Base-by-base conservation (phyloP, 2,797 vertebrate species). In the Malurus splendens region DNA sequence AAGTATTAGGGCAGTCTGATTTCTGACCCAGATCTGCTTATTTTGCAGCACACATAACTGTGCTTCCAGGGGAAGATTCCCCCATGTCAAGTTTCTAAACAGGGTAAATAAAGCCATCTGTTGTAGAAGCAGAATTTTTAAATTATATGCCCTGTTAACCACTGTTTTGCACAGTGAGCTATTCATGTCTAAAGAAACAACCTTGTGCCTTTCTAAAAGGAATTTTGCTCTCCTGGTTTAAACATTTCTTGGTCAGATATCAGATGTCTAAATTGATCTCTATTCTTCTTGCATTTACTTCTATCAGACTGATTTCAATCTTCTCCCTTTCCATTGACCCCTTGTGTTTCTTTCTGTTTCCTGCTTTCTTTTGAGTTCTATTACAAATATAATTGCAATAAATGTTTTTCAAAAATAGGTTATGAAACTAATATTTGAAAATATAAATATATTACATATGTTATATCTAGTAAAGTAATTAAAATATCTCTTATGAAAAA, bases 21-120 rank as follows among this genome's bases (percentile, higher is more conserved):
- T 79, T 92, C 78, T 91, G 80, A 83, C 82, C 82, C 55, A 81
- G 12, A 78, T 81, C 41, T 72, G 80, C 57, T 87, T 67, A 80
- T 61, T 89, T 68, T 89, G 66, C 82, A 89, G 73, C 23, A 67
- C 27, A 42, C 30, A 44, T n/a, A 80, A 60, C 57, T 47, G 16
- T 1, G 13, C 59, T 92, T 83, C 62, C 77, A 78, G 47, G 17
- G 36, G 77, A 75, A 82, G 62, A 82, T 79, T 81, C 54, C 48
- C 62, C 39, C 17, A n/a, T 32, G 78, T 45, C 36, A 81, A 64
- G 44, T 51, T 55, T 75, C 52, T 51, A 73, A 67, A 30, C 22
- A 45, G 15, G 52, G 36, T 73, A 91, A 91, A 90, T 66, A 81
- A 88, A 90, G 65, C 82, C 89, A 91, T 91, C 90, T 88, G 86